A percentile compares a stretch with the other conserved stretches of the same genome.
Evolutionary conservation across 2,888 invertebrate genomes (phyloP).

Genomic region (Polia nebulosa): DNA sequence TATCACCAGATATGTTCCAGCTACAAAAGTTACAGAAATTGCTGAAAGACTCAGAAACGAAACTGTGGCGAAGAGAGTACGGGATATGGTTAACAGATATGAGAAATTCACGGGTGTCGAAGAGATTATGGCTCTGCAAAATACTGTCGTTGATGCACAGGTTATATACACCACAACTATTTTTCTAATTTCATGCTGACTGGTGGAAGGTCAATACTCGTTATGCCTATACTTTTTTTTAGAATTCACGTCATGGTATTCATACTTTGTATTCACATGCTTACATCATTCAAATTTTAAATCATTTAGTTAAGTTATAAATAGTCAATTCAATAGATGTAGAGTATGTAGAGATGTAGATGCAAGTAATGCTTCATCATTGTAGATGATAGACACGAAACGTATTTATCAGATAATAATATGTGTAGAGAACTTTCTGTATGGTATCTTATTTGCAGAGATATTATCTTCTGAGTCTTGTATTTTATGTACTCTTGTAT

Average conservation of each 20-base stretch:
- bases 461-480: constrained; percentile 6
- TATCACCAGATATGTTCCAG: constrained; percentile 82
- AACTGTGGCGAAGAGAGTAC: constrained; percentile 79
- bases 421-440: constrained; percentile 13
- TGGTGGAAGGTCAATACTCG: constrained; percentile 34
- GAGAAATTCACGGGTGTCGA: constrained; percentile 95
- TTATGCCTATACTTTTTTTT: constrained; percentile 20
- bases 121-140: constrained; percentile 94
- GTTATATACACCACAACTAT: constrained; percentile 71
- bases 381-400: constrained; percentile 18
- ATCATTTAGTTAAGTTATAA: constrained; percentile 19
- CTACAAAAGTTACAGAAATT: constrained; percentile 79
- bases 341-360: no score
- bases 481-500: no score
- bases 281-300: constrained; percentile 43
- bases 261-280: constrained; percentile 1
- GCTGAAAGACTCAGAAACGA: constrained; percentile 85
- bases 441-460: constrained; percentile 36
- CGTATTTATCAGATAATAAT: constrained; percentile 43
- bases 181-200: background rate
- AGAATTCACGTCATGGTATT: constrained; percentile 3
- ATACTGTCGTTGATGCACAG: constrained; percentile 93
- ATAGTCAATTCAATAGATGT: constrained; percentile 15
- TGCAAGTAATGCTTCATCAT: constrained; percentile 40
- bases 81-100: constrained; percentile 91